Base-by-base conservation (phyloP, 1,140 invertebrate genomes). In the Thereuonema tuberculata region DNA sequence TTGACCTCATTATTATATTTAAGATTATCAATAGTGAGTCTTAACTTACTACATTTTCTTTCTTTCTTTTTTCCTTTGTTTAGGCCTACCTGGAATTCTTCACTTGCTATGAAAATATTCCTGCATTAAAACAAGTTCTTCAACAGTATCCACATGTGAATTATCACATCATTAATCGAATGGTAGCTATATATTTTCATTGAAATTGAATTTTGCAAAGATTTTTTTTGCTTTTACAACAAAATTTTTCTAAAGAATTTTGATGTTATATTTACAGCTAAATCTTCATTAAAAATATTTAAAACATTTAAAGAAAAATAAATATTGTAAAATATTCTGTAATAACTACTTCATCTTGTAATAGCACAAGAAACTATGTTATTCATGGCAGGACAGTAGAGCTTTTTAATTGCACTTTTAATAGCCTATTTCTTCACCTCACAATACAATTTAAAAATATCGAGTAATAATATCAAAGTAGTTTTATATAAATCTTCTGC, bases 1-100 rank as follows among this genome's bases (percentile, higher is more conserved):
- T n/a, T n/a, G n/a, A n/a, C n/a, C n/a, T n/a, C n/a, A n/a, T n/a
- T n/a, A n/a, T n/a, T n/a, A n/a, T n/a, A n/a, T n/a, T n/a, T n/a
- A n/a, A n/a, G n/a, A n/a, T n/a, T n/a, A n/a, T n/a, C n/a, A n/a
- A n/a, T n/a, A n/a, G n/a, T n/a, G n/a, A n/a, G n/a, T n/a, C n/a
- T n/a, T n/a, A n/a, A n/a, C n/a, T n/a, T n/a, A n/a, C n/a, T n/a
- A n/a, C n/a, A n/a, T n/a, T n/a, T n/a, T n/a, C n/a, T n/a, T n/a
- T n/a, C n/a, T n/a, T n/a, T n/a, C n/a, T 61, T 55, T 59, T 56
- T 60, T 64, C 57, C 58, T 55, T 43, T 53, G 68, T 66, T 48
- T 65, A 76, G 74, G 79, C 80, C 17, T 82, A 82, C 66, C 56
- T 82, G 21, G 81, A 82, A 67, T 82, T 81, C 63, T 82, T 82